Percentiles rank a stretch among this genome's conserved stretches.
These are phyloP conservation scores for Oreochromis spilurus DNA, from an alignment of 2,113 vertebrate species.

Conservation along the genomic window DNA sequence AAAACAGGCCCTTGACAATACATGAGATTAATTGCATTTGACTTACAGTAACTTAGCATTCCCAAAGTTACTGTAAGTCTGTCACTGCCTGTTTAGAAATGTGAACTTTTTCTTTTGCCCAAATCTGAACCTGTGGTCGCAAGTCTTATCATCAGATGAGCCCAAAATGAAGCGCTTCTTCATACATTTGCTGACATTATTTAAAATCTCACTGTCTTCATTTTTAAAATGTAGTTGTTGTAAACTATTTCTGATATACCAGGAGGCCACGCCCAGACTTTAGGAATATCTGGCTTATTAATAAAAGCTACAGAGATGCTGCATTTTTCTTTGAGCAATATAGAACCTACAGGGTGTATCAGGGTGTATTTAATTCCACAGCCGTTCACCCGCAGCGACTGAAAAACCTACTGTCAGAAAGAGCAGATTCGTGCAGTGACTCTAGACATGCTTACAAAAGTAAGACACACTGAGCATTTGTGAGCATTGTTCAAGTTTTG, in stretches of 20 bases:
- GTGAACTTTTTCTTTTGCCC: neutral
- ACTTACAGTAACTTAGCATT: neutral
- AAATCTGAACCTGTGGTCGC: fast-evolving
- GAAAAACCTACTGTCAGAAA: neutral
- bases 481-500: neutral
- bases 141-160: neutral
- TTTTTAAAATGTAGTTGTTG: neutral
- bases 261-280: neutral
- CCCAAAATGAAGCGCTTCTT: neutral
- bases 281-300: neutral
- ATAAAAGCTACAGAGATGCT: neutral
- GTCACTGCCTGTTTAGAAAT: neutral
- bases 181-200: neutral
- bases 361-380: neutral
- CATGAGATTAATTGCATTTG: neutral
- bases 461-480: neutral
- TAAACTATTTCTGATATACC: neutral
- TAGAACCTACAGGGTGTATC: neutral
- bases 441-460: neutral
- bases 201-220: neutral
- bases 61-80: neutral
- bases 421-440: neutral
- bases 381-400: neutral
- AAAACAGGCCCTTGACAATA: neutral
- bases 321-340: neutral